Evolutionary conservation across 2,888 invertebrate genomes (phyloP).

Genomic region (Melanophora roralis): DNA sequence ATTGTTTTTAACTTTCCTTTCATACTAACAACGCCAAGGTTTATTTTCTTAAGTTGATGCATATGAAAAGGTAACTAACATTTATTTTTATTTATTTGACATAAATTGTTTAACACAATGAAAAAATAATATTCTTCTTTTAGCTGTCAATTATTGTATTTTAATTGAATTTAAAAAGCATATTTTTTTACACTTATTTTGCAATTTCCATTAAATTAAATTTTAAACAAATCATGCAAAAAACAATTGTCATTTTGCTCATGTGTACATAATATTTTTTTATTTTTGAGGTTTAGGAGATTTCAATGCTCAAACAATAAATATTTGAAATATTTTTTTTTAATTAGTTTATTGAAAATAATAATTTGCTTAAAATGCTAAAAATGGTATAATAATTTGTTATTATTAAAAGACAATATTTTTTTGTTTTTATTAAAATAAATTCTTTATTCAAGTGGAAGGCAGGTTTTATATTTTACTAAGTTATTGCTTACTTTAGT

Average conservation of each 20-base stretch:
- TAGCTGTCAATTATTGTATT: not conserved
- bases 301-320: too few relatives aligned
- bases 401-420: not conserved
- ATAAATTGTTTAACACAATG: not conserved
- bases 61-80: not conserved
- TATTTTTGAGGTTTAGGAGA: too few relatives aligned
- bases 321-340: too few relatives aligned
- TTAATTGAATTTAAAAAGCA: not conserved
- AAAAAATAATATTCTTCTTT: not conserved
- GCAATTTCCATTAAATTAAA: not conserved
- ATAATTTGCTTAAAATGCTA: too few relatives aligned
- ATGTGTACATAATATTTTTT: too few relatives aligned
- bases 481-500: too few relatives aligned
- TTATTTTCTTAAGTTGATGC: not conserved
- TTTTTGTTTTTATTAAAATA: not conserved
- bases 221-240: slow-evolving; percentile 1
- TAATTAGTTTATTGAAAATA: too few relatives aligned
- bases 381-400: too few relatives aligned
- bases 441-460: too few relatives aligned
- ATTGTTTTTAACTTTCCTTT: not conserved
- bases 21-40: not conserved
- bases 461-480: too few relatives aligned
- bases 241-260: not conserved
- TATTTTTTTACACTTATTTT: not conserved
- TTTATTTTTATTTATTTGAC: not conserved